Percentiles rank a stretch among this genome's conserved stretches.
phyloP scores from a whole-genome alignment of 23 tunicate species.

The Halocynthia aurantium region DNA sequence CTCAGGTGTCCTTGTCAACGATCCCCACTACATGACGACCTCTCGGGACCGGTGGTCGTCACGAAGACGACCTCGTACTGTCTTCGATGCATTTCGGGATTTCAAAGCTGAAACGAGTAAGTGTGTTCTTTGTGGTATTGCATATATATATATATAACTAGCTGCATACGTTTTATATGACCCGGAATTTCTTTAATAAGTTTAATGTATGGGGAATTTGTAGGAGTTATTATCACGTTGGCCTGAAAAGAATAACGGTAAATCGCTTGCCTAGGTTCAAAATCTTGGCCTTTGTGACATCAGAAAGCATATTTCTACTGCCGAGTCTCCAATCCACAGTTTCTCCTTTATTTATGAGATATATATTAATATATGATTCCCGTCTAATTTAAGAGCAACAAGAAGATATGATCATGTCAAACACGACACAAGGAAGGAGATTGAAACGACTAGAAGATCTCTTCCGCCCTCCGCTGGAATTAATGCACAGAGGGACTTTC shows the following conservation, averaged over 20 bases:
- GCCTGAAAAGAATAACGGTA: too few species aligned
- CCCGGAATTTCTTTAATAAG: too few species aligned
- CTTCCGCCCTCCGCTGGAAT: slow-evolving; percentile 73
- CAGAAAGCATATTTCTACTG: too few species aligned
- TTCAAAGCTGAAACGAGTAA: slow-evolving; percentile 50
- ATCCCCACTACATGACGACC: slow-evolving; percentile 18
- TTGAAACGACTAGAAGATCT: slow-evolving; percentile 66
- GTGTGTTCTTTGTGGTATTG: not conserved
- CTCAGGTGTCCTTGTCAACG: slow-evolving; percentile 50
- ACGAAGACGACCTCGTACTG: slow-evolving; percentile 38
- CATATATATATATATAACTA: not conserved
- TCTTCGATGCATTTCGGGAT: slow-evolving; percentile 61
- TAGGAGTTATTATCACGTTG: too few species aligned
- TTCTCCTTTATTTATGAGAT: too few species aligned
- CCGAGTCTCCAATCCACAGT: too few species aligned
- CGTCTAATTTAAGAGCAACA: slow-evolving; percentile 2
- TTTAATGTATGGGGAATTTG: too few species aligned
- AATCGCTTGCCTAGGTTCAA: too few species aligned
- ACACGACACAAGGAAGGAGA: not conserved
- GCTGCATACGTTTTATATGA: too few species aligned
- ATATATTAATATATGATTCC: too few species aligned
- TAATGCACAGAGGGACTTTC: slow-evolving; percentile 75
- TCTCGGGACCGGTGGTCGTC: slow-evolving; percentile 15
- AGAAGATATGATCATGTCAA: slow-evolving; percentile 3
- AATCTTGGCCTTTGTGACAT: too few species aligned